Conservation (phyloP, 1,140 invertebrate genomes). For the Listronotus bonariensis region DNA sequence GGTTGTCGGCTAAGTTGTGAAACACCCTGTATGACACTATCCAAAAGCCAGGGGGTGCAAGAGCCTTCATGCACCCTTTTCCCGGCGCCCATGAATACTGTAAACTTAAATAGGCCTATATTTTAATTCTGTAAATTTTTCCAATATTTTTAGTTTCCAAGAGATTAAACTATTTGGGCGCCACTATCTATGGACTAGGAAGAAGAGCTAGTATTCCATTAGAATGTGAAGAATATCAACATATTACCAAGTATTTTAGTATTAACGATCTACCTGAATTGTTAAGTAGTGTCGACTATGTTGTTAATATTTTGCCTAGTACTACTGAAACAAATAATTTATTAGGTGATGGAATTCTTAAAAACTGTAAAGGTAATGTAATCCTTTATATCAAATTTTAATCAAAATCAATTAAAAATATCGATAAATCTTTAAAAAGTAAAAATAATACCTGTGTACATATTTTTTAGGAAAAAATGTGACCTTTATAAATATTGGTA, state of each 20-base stretch:
- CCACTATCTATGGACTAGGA: slow-evolving; percentile 51
- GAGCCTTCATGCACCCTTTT: too few relatives aligned
- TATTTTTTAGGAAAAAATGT: slow-evolving; percentile 50
- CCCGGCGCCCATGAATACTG: too few relatives aligned
- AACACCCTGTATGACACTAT: too few relatives aligned
- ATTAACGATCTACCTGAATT: slow-evolving; percentile 54
- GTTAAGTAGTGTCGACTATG: slow-evolving; percentile 61
- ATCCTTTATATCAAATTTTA: too few relatives aligned
- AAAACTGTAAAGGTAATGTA: slow-evolving; percentile 50
- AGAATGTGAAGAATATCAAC: slow-evolving; percentile 40
- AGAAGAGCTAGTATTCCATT: slow-evolving; percentile 47
- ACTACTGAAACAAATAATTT: slow-evolving; percentile 55
- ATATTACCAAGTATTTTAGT: slow-evolving; percentile 49
- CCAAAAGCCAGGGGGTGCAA: too few relatives aligned
- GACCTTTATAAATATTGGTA: slow-evolving; percentile 65
- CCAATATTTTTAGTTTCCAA: slow-evolving; percentile 53
- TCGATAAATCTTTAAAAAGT: too few relatives aligned
- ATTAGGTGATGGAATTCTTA: slow-evolving; percentile 56
- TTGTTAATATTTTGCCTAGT: slow-evolving; percentile 62
- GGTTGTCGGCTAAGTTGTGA: too few relatives aligned
- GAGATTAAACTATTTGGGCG: slow-evolving; percentile 55
- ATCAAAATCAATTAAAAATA: too few relatives aligned
- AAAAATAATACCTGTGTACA: too few relatives aligned
- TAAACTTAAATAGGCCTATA: too few relatives aligned
- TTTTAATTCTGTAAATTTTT: too few relatives aligned